Base-by-base conservation (phyloP, 2,888 invertebrate genomes). In the Synergus gifuensis region DNA sequence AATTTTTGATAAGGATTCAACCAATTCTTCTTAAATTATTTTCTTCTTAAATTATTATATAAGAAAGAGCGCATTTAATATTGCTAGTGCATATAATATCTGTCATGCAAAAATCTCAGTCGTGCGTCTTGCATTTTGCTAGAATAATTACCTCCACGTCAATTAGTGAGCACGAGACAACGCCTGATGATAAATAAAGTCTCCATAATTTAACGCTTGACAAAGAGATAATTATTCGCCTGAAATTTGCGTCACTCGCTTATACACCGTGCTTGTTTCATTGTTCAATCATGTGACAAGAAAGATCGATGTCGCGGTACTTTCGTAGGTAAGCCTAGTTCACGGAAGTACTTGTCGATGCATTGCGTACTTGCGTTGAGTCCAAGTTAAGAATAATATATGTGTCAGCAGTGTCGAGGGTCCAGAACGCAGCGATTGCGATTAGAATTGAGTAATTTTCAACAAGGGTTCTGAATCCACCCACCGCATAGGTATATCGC, bases 141-240 rank as follows among this genome's bases (percentile, higher is more conserved):
- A 44, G 8, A 44, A 44, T 2, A 11, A 44, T 44, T 44, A 44
- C 11, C 11, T 11, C 44, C 44, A 44, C 22, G 28, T n/a, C 54
- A 73, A 73, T 73, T 73, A 73, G 69, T 49, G 49, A 54, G n/a
- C 73, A 40, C n/a, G 28, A 28, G 49, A 73, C 54, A 73, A 54
- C 11, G 49, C 16, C 36, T 9, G 54, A 28, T 73, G 73, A 73
- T 73, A 36, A 54, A 40, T 54, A 40, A 73, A 73, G 36, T 36
- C 28, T 14, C 36, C 28, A 54, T 73, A 58, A 73, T 73, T 73
- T 49, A 73, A 36, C 36, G 73, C 73, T 36, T 54, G 54, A 73
- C 73, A 73, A 73, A 73, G 73, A 73, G 54, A 36, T 49, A 73
- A 73, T 73, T 54, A 36, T 73, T 73, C 28, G 36, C 9, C 73